A percentile compares a stretch with the other conserved stretches of the same genome.
Conservation (phyloP, 2,888 invertebrate species). For the Drosophila flavopinicola region DNA sequence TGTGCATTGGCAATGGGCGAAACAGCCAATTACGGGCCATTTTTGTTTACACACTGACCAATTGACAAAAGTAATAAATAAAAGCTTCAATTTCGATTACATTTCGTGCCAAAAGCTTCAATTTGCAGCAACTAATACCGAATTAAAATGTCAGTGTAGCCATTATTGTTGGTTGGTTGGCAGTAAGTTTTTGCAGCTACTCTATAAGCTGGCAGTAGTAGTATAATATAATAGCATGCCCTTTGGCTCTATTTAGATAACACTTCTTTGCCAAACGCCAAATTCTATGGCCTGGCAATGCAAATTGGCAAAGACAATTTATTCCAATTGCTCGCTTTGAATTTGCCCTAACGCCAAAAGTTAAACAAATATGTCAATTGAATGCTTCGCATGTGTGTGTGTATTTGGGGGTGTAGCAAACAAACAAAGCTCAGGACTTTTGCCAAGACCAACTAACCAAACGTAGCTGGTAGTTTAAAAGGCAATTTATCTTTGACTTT, state of each 20-base stretch:
- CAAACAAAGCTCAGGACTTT: conserved; percentile 70
- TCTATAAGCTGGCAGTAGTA: conserved; percentile 18
- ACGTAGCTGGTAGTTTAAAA: conserved; percentile 75
- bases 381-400: conserved; percentile 8
- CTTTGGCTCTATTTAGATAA: conserved; percentile 40
- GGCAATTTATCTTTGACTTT: conserved; percentile 79
- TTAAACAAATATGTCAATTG: conserved; percentile 60
- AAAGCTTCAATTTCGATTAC: conserved; percentile 26
- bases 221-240: conserved; percentile 23
- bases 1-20: conserved; percentile 53
- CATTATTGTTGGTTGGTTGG: conserved; percentile 4
- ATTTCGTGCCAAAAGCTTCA: conserved; percentile 1
- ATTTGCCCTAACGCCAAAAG: conserved; percentile 52
- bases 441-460: conserved; percentile 57
- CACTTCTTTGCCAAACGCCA: conserved; percentile 26
- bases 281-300: conserved; percentile 51
- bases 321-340: conserved; percentile 60
- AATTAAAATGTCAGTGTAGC: conserved; percentile 22
- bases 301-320: conserved; percentile 70
- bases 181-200: conserved; percentile 3
- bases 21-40: conserved; percentile 58
- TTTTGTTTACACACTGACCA: conserved; percentile 22
- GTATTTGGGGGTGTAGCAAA: conserved; percentile 29
- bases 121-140: conserved; percentile 10
- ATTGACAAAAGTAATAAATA: conserved; percentile 27